Evolutionary conservation across 2,113 vertebrate genomes (phyloP).

Genomic region (Platycercus adscitus): DNA sequence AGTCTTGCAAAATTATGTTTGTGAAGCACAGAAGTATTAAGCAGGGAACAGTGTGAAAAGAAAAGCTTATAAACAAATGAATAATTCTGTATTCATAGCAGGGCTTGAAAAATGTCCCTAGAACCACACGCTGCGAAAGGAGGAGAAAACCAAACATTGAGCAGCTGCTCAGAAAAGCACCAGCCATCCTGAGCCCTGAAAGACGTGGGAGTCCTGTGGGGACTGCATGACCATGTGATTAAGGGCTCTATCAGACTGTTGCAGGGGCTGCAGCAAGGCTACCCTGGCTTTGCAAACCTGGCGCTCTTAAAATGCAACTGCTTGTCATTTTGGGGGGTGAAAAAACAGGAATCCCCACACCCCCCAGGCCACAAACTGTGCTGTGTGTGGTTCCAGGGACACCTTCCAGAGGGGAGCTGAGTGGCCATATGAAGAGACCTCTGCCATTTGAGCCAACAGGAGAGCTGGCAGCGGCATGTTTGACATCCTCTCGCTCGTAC

Average conservation of each 20-base stretch:
- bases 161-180: conserved; percentile 42
- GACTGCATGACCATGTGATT: background rate
- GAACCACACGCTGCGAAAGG: background rate
- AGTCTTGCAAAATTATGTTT: background rate
- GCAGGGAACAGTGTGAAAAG: background rate
- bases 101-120: conserved; percentile 10
- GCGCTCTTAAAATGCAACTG: background rate
- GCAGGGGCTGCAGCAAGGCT: background rate
- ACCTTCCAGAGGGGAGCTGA: background rate
- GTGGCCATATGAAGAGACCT: background rate
- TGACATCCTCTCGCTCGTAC: fast-evolving
- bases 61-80: background rate
- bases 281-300: background rate
- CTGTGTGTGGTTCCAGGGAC: background rate
- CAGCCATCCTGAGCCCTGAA: background rate
- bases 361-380: background rate
- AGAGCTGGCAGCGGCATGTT: background rate
- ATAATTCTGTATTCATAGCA: conserved; percentile 29
- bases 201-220: background rate
- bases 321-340: background rate
- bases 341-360: background rate
- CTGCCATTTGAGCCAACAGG: background rate
- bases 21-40: background rate
- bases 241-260: background rate
- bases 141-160: conserved; percentile 54